Base-by-base conservation (phyloP, 2,888 invertebrate species). In the Leptinotarsa rubiginosa region DNA sequence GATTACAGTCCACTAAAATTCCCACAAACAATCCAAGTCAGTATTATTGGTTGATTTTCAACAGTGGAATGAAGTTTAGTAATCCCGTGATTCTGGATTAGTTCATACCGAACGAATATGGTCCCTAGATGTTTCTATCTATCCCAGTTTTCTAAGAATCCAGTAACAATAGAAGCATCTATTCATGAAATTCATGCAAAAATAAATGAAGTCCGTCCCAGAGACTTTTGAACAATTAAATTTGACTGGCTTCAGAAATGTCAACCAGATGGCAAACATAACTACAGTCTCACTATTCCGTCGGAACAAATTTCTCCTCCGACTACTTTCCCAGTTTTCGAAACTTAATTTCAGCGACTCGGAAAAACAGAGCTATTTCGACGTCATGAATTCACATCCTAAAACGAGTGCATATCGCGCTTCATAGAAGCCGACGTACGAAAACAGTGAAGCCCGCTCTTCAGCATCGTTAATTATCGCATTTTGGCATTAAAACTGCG, bases 401-500 rank as follows among this genome's bases (percentile, higher is more conserved):
- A 13, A 54, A 67, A 50, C 22, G 54, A 50, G 22, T 25, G 67
- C 25, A 67, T 67, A 67, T 67, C 54, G 50, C 67, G 54, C 67
- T 67, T 54, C 67, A 52, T 54, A 47, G 67, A 31, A 62, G 65
- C 64, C 70, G 74, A 70, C 54, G 69, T 72, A 69, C 69, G 75
- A 75, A 75, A 75, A 72, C 75, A 69, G 72, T 68, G 67, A 75
- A 69, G 72, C 69, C 69, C 69, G 75, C 71, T 69, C 72, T 75
- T 72, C 75, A 64, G 75, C 75, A 72, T 74, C 73, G 70, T 75
- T 75, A 75, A 75, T 75, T 75, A 71, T 75, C 73, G 70, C 72
- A 67, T 75, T 75, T 75, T 65, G 73, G 70, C 75, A 73, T 75
- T 75, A 75, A 75, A 75, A 75, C 70, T 73, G 70, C 67, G 73